These are phyloP conservation scores for Onychomys arenicola DNA, from an alignment of 2,797 vertebrate genomes.

Conservation along the genomic window DNA sequence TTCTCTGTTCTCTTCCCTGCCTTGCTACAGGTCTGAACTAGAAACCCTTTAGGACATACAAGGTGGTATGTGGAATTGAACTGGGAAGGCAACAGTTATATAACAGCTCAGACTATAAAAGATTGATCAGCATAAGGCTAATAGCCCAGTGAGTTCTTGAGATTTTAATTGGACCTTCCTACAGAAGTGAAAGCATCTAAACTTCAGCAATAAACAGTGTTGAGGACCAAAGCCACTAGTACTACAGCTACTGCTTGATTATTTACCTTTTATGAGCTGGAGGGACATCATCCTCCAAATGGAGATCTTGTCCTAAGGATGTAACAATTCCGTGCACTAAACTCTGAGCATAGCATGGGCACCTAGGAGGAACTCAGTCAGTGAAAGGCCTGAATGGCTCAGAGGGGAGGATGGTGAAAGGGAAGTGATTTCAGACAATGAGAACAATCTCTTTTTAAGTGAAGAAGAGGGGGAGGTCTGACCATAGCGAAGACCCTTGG, in stretches of 20 bases:
- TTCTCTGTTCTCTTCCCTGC: not conserved
- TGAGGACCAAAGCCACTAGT: not conserved
- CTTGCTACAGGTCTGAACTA: not conserved
- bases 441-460: not conserved
- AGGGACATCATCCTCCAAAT: not conserved
- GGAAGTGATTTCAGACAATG: not conserved
- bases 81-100: not conserved
- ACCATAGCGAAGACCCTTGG: not conserved
- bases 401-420: not conserved
- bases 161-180: not conserved
- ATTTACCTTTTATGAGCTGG: slow-evolving; percentile 4
- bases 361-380: not conserved
- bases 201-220: not conserved
- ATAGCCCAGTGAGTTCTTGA: not conserved
- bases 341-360: not conserved
- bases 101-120: not conserved
- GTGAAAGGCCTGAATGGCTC: not conserved
- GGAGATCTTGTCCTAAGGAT: not conserved
- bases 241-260: not conserved
- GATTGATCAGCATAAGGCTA: not conserved
- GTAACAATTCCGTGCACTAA: not conserved
- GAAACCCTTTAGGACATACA: not conserved
- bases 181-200: not conserved
- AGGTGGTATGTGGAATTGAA: not conserved
- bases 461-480: not conserved